phyloP scores from a whole-genome alignment of 2,888 invertebrate genomes.

The Cryptophagus acutangulus region DNA sequence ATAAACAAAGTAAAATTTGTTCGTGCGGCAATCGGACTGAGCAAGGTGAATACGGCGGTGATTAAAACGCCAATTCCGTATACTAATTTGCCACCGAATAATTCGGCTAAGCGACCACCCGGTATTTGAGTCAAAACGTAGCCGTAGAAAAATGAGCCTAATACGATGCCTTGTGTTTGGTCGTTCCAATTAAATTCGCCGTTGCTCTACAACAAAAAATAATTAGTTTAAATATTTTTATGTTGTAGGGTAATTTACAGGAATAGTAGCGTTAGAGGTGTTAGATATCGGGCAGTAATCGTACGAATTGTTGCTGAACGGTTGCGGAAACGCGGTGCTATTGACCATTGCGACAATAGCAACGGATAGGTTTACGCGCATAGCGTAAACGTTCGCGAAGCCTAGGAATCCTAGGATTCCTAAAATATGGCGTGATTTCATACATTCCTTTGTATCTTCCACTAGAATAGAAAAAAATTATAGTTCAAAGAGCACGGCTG shows the following conservation, averaged over 20 bases:
- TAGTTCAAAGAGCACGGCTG: constrained; percentile 7
- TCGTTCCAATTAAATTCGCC: constrained; percentile 78
- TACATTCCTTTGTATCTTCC: constrained; percentile 61
- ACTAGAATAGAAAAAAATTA: constrained; percentile 36
- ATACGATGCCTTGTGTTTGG: constrained; percentile 71
- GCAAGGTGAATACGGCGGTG: constrained; percentile 75
- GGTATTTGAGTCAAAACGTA: constrained; percentile 79
- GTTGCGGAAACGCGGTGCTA: constrained; percentile 57
- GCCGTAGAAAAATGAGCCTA: constrained; percentile 80
- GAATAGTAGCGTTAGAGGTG: constrained; percentile 45
- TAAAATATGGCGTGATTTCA: constrained; percentile 71
- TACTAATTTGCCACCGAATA: constrained; percentile 81
- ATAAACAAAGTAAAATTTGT: constrained; percentile 64
- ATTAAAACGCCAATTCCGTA: constrained; percentile 77
- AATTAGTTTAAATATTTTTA: constrained; percentile 7
- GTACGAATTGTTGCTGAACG: constrained; percentile 53
- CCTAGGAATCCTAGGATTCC: constrained; percentile 83
- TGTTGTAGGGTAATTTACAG: constrained; percentile 37
- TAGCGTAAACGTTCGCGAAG: constrained; percentile 83
- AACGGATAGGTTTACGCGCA: constrained; percentile 86
- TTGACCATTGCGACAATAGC: constrained; percentile 95
- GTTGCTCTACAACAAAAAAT: constrained; percentile 50
- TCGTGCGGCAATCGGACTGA: constrained; percentile 77
- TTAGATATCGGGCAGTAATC: constrained; percentile 57
- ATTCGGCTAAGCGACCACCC: constrained; percentile 77